Evolutionary conservation across 2,797 vertebrate genomes (phyloP), one percentile per base, ranked within the genome.

Genomic region (Dipus sagitta): DNA sequence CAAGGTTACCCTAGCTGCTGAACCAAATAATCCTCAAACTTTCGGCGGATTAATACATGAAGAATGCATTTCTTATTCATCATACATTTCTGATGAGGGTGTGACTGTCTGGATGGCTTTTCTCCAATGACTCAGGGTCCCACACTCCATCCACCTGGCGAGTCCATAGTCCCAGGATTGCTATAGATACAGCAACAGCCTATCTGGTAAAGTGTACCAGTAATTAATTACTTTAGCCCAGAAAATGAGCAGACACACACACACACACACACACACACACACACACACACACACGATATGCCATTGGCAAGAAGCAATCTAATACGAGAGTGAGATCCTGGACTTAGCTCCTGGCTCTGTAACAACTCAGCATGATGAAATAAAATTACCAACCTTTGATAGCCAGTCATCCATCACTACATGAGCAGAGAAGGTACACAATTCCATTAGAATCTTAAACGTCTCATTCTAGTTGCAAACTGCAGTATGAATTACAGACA

Each of bases 21-120:
- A 94, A 54, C 42, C 68, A 90, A 92, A 93, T 64, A 92, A 90
- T 72, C 8, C 62, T 42, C 62, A 81, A 72, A 42, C 18, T 28
- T 84, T 84, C 26, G 72, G 11, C 28, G 78, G 64, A 38, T 91
- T 71, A 67, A 89, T 28, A 42, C 38, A 75, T 71, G 1, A 60
- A 60, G 64, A 86, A 23, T 28, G 6, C 30, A 54, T 47, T 90
- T 94, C 12, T 74, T 78, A 67, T 70, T 67, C 34, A 52, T 1
- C 1, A 7, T 13, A 32, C 18, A 34, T 42, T 6, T 72, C 28
- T 17, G 34, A 6, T 24, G 13, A 90, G 34, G 14, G 6, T 82
- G 10, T 32, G 62, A n/a, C 3, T 79, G 72, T 34, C 12, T 68
- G 12, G 52, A 20, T 78, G 52, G 21, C 15, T 93, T 90, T 82